Evolutionary conservation across 2,797 vertebrate genomes (phyloP).

Genomic region (Dryobates pubescens): DNA sequence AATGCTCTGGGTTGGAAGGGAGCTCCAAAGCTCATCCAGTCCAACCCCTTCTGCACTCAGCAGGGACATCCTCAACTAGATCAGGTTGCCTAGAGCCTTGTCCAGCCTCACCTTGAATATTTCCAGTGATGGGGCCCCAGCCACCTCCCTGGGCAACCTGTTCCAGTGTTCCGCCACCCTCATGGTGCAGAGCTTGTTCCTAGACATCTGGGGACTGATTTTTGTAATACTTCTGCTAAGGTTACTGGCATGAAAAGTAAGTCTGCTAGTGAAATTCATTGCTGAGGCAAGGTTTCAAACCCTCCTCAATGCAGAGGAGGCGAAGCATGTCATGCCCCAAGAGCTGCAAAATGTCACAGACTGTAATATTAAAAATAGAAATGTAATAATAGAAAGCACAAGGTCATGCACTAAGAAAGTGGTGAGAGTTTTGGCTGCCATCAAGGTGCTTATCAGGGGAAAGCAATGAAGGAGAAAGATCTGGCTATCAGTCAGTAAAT

Average conservation of each 20-base stretch:
- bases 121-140: too few species aligned
- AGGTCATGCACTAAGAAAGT: background rate
- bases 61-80: too few species aligned
- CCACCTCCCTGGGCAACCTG: too few species aligned
- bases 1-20: too few species aligned
- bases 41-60: too few species aligned
- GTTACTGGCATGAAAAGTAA: background rate
- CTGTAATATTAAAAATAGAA: slow-evolving; percentile 10
- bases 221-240: background rate
- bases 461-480: slow-evolving; percentile 28
- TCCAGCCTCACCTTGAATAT: too few species aligned
- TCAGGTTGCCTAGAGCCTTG: too few species aligned
- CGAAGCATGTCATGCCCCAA: background rate
- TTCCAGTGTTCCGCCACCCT: too few species aligned
- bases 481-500: background rate
- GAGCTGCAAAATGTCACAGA: background rate
- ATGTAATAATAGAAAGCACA: background rate
- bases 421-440: slow-evolving; percentile 18
- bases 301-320: slow-evolving; percentile 7
- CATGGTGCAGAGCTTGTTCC: too few species aligned
- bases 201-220: background rate
- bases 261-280: background rate
- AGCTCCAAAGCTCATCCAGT: too few species aligned
- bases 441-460: background rate
- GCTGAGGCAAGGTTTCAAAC: background rate